phyloP scores from a whole-genome alignment of 2,888 invertebrate genomes.

The Masnerella sp. region DNA sequence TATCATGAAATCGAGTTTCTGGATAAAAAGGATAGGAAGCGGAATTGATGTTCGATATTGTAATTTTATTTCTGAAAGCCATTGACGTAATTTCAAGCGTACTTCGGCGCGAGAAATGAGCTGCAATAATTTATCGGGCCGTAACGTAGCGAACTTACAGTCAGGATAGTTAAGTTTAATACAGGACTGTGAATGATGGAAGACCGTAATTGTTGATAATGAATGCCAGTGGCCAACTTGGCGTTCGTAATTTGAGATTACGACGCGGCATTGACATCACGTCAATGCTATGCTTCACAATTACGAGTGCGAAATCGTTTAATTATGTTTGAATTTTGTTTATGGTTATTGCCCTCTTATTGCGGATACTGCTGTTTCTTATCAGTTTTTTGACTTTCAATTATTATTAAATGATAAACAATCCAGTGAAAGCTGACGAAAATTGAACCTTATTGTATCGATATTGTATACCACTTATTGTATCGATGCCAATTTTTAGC shows the following conservation, averaged over 20 bases:
- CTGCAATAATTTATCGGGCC: constrained; percentile 51
- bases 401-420: constrained; percentile 17
- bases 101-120: constrained; percentile 44
- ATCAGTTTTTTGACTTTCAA: too few relatives aligned
- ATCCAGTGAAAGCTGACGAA: constrained; percentile 12
- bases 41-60: constrained; percentile 32
- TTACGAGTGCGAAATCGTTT: constrained; percentile 30
- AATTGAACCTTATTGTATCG: too few relatives aligned
- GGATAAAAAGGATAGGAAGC: constrained; percentile 11
- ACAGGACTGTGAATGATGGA: constrained; percentile 46
- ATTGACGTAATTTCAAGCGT: constrained; percentile 33
- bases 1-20: too few relatives aligned
- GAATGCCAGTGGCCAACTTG: constrained; percentile 42
- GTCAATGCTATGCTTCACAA: constrained; percentile 15
- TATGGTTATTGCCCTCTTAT: constrained; percentile 10
- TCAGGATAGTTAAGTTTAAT: constrained; percentile 45
- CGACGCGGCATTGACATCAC: constrained; percentile 39
- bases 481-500: too few relatives aligned
- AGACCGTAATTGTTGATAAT: constrained; percentile 49
- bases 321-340: constrained; percentile 26
- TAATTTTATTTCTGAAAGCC: constrained; percentile 48
- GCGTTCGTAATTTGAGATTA: constrained; percentile 36
- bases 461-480: too few relatives aligned
- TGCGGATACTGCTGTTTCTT: too few relatives aligned
- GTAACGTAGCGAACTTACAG: constrained; percentile 52